Evolutionary conservation across 1,140 invertebrate genomes (phyloP).

Genomic region (Pteromalus puparum): DNA sequence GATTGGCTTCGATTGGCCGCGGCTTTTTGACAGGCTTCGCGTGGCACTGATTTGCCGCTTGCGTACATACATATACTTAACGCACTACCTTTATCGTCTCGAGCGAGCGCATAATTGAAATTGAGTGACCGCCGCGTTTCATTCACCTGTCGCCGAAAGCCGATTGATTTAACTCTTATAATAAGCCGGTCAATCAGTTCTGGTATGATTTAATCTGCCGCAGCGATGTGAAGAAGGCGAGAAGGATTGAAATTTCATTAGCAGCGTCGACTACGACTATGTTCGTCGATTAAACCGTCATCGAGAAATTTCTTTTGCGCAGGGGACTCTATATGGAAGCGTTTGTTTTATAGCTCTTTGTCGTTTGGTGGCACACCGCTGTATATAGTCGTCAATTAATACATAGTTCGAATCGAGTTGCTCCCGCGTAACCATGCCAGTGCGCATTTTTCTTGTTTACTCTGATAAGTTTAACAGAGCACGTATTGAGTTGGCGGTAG

Average conservation of each 20-base stretch:
- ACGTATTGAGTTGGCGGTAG: neutral
- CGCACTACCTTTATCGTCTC: neutral
- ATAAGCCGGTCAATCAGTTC: neutral
- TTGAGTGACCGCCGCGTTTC: neutral
- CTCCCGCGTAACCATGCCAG: neutral
- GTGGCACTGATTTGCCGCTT: neutral
- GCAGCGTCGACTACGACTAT: too few relatives aligned
- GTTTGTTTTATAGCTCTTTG: too few relatives aligned
- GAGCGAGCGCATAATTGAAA: constrained; percentile 5
- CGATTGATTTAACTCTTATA: neutral
- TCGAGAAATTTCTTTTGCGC: too few relatives aligned
- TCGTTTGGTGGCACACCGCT: too few relatives aligned
- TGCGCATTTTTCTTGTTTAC: neutral
- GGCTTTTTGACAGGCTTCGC: neutral
- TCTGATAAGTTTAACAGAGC: neutral
- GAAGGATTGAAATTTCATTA: neutral
- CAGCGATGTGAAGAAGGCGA: neutral
- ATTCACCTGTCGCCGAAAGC: neutral
- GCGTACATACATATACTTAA: neutral
- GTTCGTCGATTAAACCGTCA: too few relatives aligned
- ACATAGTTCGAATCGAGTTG: neutral
- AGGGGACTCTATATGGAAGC: too few relatives aligned
- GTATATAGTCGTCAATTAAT: neutral
- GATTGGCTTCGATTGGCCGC: neutral
- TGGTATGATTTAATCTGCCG: neutral